These are phyloP conservation scores for Oreohelix idahoensis DNA, from an alignment of 1,140 invertebrate genomes.

Conservation along the genomic window DNA sequence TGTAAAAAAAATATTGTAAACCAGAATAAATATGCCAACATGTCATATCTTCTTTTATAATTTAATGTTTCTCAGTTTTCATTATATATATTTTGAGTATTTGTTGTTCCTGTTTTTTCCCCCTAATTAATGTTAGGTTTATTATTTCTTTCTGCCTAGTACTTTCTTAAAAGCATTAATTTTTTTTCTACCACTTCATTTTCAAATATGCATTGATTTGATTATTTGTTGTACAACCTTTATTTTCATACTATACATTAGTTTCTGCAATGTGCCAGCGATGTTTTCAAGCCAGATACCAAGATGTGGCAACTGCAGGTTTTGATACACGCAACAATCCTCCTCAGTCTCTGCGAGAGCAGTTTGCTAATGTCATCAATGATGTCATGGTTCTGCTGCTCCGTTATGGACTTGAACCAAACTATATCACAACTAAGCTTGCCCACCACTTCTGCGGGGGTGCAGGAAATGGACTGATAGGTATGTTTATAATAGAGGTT, in stretches of 20 bases:
- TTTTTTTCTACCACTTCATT: too few relatives aligned
- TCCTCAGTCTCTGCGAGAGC: slow-evolving; percentile 20
- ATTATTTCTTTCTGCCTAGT: too few relatives aligned
- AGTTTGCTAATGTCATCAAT: slow-evolving; percentile 57
- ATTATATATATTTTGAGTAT: too few relatives aligned
- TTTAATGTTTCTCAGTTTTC: too few relatives aligned
- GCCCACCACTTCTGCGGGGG: slow-evolving; percentile 52
- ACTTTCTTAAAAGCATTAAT: too few relatives aligned
- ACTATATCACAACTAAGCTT: slow-evolving; percentile 52
- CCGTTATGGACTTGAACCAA: slow-evolving; percentile 66
- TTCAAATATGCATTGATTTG: too few relatives aligned
- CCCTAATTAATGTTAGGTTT: too few relatives aligned
- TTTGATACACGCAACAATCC: not conserved
- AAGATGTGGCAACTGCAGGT: not conserved
- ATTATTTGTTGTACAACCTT: too few relatives aligned
- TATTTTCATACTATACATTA: not conserved
- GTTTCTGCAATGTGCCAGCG: slow-evolving; percentile 55
- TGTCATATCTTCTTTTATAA: too few relatives aligned
- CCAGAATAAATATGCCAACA: too few relatives aligned
- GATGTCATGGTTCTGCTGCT: slow-evolving; percentile 55
- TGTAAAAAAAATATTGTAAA: too few relatives aligned
- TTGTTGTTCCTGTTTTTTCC: too few relatives aligned
- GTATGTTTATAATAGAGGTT: slow-evolving; percentile 12
- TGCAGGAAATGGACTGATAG: slow-evolving; percentile 30
- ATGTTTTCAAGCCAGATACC: slow-evolving; percentile 42